These are phyloP conservation scores for Pampus argenteus DNA, from an alignment of 2,797 vertebrate species.

Conservation along the genomic window DNA sequence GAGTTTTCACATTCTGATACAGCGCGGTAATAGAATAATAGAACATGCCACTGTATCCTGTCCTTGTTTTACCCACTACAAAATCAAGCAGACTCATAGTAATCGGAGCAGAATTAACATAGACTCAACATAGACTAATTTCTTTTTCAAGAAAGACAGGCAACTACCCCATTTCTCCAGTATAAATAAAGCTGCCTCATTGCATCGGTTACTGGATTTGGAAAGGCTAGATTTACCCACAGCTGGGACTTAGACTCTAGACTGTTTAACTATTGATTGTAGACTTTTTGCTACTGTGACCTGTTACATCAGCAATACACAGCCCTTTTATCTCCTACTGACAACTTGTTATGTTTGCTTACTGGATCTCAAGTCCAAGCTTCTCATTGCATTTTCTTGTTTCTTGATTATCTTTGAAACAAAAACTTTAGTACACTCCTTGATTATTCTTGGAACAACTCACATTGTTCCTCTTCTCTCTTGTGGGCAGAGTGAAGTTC, in stretches of 20 bases:
- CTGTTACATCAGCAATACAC: conserved; percentile 12
- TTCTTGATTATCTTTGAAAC: not conserved
- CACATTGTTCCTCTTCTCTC: not conserved
- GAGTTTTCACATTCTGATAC: not conserved
- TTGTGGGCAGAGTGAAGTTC: not conserved
- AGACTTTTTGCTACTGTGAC: conserved; percentile 29
- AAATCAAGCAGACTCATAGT: conserved; percentile 15
- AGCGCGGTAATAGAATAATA: not conserved
- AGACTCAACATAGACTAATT: conserved; percentile 3
- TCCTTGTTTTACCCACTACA: not conserved
- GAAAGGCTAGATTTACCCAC: conserved; percentile 42
- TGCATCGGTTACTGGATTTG: conserved; percentile 41
- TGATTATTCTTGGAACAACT: not conserved
- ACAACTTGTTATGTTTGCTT: conserved; percentile 1
- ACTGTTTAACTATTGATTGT: conserved; percentile 48
- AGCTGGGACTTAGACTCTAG: conserved; percentile 17
- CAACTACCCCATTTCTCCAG: conserved; percentile 12
- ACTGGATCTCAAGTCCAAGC: not conserved
- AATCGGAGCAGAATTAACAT: conserved; percentile 23
- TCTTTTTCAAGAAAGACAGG: conserved; percentile 26
- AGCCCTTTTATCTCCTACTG: conserved; percentile 17
- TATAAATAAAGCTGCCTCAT: conserved; percentile 39
- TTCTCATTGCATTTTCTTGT: not conserved
- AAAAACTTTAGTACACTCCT: not conserved
- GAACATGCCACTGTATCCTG: not conserved